phyloP scores from a whole-genome alignment of 2,888 invertebrate genomes.

The Melanchra persicariae region DNA sequence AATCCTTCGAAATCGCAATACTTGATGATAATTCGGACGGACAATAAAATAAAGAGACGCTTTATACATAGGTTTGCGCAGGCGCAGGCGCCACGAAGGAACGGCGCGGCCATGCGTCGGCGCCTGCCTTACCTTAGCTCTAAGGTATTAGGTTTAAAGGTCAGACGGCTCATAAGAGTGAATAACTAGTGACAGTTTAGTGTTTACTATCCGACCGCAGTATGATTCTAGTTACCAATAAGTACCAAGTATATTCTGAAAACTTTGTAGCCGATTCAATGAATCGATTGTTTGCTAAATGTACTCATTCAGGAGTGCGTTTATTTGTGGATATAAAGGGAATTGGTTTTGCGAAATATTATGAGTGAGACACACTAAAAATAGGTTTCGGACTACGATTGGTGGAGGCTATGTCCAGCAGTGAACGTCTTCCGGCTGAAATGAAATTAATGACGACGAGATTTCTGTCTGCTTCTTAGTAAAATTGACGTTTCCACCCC shows the following conservation, averaged over 20 bases:
- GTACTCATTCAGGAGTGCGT: constrained; percentile 3
- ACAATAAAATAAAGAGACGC: constrained; percentile 35
- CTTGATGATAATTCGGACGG: constrained; percentile 12
- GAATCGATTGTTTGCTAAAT: constrained; percentile 19
- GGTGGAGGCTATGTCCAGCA: too few species aligned
- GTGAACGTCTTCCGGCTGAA: too few species aligned
- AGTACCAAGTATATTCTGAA: constrained; percentile 33
- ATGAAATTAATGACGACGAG: background rate
- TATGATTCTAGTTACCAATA: constrained; percentile 36
- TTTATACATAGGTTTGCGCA: constrained; percentile 36
- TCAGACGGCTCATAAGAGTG: constrained; percentile 57
- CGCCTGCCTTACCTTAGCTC: constrained; percentile 56
- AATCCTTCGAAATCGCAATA: constrained; percentile 23
- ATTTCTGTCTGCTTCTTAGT: background rate
- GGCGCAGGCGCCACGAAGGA: constrained; percentile 55
- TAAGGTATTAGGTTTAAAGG: constrained; percentile 62
- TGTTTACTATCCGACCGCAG: constrained; percentile 45
- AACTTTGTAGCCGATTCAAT: constrained; percentile 23
- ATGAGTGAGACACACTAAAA: background rate
- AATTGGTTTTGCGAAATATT: constrained; percentile 4
- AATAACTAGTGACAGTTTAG: constrained; percentile 54
- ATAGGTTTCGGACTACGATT: background rate
- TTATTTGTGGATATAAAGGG: background rate
- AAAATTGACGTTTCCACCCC: background rate
- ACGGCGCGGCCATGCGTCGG: constrained; percentile 46